Evolutionary conservation across 2,888 invertebrate genomes (phyloP), one percentile per base, ranked within the genome.

Genomic region (Paralinhomoeus sp.): DNA sequence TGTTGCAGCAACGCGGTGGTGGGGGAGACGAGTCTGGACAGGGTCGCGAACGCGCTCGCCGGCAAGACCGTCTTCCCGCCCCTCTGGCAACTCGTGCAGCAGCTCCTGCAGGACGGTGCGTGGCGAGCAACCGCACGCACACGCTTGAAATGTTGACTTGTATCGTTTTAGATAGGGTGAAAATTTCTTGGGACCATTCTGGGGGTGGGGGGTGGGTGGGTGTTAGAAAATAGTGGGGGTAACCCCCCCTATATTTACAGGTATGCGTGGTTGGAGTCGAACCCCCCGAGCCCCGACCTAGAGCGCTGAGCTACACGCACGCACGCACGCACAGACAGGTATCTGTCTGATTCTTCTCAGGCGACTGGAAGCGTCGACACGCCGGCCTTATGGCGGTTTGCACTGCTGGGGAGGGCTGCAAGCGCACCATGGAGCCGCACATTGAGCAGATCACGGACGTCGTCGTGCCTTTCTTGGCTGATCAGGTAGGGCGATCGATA

Each of bases 341-440:
- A 7, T 15, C 31, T 31, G 9, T 31, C 15, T 31, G 9, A 31
- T 15, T 15, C 7, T 21, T 56, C 49, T 20, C 56, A 63, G 64
- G 53, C 41, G 65, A 69, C 51, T 72, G 71, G 71, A 58, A 64
- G 44, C 62, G 64, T 53, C 69, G 76, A n/a, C 84, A 93, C 66
- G 93, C 93, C 37, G 97, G 87, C 2, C 72, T 97, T 34, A 97
- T 97, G 91, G 93, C 93, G 0, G 78, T 97, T 40, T 93, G 91
- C 7, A 85, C 91, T 0, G 81, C 89, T 47, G 93, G 93, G 3
- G 97, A 97, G 69, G 97, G 97, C 22, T 97, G 93, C 62, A 85
- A 87, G 62, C 83, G 87, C 62, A 85, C 91, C 65, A 97, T 97
- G 97, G 89, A 89, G 64, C 72, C 74, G 43, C 77, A 89, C 72